Evolutionary conservation across 1,140 invertebrate species (phyloP), one percentile per base, ranked within the genome.

Genomic region (Geopemphigus sp.): DNA sequence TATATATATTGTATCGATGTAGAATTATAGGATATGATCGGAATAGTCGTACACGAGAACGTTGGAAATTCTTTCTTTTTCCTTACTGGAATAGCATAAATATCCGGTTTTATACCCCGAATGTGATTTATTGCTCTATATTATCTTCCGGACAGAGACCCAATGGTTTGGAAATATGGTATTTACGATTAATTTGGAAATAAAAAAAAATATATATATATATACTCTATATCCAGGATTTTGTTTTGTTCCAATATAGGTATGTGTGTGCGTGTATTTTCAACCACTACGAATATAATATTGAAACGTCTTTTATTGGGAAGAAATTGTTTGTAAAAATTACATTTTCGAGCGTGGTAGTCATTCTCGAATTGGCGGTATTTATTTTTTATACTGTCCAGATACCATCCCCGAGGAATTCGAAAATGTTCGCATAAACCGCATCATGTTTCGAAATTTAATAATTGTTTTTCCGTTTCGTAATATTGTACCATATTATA

Each of bases 131-230:
- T 66, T 66, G n/a, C n/a, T 66, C 32, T 66, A 12, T 66, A 45
- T 66, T 66, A 68, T 68, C 66, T 68, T 50, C 45, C 2, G 45
- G 14, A 17, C 15, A 8, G 14, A 50, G 12, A 56, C 53, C 29
- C 53, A 73, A 73, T 72, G 68, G 50, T 29, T 72, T 72, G 68
- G 50, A 72, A 72, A 72, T 54, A 53, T 72, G 47, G 22, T 29
- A 54, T 53, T 50, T 72, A 17, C 50, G 26, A 72, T 72, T 72
- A 72, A 72, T 72, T 72, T n/a, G 24, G 24, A n/a, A 72, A 53
- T 54, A 66, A 47, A 24, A 68, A 47, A 66, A 14, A n/a, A n/a
- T n/a, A n/a, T n/a, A n/a, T n/a, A n/a, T n/a, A n/a, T 22, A 47
- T 45, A 66, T 45, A 45, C 32, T 4, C 32, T 39, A 39, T 11